These are phyloP conservation scores for Oreochromis mossambicus DNA, from an alignment of 2,797 vertebrate species.

Conservation along the genomic window DNA sequence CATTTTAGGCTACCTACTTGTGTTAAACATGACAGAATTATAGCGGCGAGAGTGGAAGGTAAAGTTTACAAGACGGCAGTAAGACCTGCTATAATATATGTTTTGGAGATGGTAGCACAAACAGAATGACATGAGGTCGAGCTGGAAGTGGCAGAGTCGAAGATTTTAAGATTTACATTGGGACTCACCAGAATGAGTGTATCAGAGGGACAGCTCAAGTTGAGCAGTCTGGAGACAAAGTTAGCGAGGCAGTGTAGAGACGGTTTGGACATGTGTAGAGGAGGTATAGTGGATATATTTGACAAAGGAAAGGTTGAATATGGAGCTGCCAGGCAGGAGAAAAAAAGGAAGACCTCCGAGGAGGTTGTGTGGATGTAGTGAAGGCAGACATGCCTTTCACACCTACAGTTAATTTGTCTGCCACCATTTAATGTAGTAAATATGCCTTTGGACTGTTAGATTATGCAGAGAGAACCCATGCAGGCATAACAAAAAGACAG, in stretches of 20 bases:
- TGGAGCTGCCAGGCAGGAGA: background rate
- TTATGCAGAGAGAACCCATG: background rate
- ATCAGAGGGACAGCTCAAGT: background rate
- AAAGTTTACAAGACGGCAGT: rapidly evolving
- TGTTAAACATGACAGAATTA: background rate
- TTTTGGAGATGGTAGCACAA: background rate
- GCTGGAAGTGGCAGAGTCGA: rapidly evolving
- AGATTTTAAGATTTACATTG: background rate
- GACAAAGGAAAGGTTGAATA: rapidly evolving
- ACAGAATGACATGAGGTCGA: background rate
- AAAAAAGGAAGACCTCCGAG: rapidly evolving
- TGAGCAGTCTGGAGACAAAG: background rate
- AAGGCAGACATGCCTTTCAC: background rate
- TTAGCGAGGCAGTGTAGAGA: rapidly evolving
- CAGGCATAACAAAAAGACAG: background rate
- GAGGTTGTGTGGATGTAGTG: background rate
- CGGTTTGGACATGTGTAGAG: background rate
- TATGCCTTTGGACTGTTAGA: background rate
- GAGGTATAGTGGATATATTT: background rate
- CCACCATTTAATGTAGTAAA: background rate
- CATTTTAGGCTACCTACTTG: background rate
- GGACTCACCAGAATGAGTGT: background rate
- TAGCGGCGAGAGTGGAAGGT: background rate
- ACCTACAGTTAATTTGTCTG: background rate
- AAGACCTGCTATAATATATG: background rate